These are phyloP conservation scores for Acrossocheilus wenchowensis DNA, from an alignment of 2,797 vertebrate genomes.

Conservation along the genomic window DNA sequence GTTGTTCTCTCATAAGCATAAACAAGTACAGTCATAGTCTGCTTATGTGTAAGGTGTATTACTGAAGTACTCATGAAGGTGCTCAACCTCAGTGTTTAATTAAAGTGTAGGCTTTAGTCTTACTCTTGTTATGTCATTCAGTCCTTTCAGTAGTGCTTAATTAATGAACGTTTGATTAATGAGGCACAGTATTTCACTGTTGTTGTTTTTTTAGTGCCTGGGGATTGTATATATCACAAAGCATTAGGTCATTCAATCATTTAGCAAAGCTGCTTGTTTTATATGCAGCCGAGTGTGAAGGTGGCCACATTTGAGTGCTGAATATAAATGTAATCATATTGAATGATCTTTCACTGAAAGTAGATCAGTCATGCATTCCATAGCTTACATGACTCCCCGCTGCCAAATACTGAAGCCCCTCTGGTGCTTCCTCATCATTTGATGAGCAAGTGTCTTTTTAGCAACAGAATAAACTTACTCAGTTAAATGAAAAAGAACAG, in stretches of 20 bases:
- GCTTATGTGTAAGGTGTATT: background rate
- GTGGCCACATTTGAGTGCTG: background rate
- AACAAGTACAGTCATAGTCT: background rate
- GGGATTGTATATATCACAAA: constrained; percentile 9
- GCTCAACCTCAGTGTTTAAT: background rate
- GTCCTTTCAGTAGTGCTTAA: constrained; percentile 30
- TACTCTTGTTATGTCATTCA: constrained; percentile 19
- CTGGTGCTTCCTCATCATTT: background rate
- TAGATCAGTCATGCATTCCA: background rate
- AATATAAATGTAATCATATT: constrained; percentile 18
- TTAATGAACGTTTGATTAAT: constrained; percentile 40
- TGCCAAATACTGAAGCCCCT: background rate
- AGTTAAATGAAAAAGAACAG: constrained; percentile 5
- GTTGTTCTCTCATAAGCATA: background rate
- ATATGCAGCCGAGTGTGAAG: background rate
- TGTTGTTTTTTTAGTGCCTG: background rate
- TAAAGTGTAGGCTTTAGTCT: constrained; percentile 3
- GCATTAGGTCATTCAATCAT: constrained; percentile 15
- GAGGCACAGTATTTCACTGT: background rate
- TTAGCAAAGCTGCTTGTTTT: background rate
- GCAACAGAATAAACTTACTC: background rate
- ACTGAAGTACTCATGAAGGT: background rate
- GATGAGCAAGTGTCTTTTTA: constrained; percentile 2
- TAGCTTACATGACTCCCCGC: background rate
- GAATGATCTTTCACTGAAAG: background rate